Conservation (phyloP, 2,113 vertebrate species). For the Gyps fulvus region DNA sequence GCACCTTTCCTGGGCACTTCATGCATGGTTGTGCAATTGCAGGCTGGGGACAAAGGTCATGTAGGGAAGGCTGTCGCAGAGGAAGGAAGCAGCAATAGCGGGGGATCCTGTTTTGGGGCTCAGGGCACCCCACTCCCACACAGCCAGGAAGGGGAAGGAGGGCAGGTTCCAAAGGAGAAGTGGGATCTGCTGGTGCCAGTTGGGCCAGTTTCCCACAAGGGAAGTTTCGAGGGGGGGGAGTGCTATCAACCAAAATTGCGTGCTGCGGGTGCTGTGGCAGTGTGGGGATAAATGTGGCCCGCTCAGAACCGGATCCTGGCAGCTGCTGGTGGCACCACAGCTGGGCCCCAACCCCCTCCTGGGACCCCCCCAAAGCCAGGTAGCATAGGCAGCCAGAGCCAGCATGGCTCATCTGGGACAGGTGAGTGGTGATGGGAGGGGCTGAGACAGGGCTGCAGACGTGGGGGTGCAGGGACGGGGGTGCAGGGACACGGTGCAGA, state of each 20-base stretch:
- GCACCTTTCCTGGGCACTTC: neutral
- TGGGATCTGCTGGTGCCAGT: neutral
- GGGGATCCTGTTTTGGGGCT: neutral
- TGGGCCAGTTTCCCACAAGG: neutral
- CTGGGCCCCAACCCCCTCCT: neutral
- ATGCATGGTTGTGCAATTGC: accelerated
- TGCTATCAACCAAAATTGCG: neutral
- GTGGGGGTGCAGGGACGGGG: too few species aligned
- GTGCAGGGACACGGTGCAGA: too few species aligned
- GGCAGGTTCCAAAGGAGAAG: neutral
- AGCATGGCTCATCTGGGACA: accelerated
- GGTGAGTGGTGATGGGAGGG: neutral
- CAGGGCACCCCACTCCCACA: accelerated
- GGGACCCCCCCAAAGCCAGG: neutral
- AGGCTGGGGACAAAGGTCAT: neutral
- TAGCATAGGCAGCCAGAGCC: accelerated
- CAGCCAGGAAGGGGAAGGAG: neutral
- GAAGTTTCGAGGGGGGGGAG: neutral
- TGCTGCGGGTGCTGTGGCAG: neutral
- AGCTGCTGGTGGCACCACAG: neutral
- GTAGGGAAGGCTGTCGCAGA: neutral
- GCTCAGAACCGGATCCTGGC: accelerated
- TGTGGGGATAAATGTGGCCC: accelerated
- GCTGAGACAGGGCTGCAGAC: neutral
- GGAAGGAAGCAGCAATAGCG: accelerated